Base-by-base conservation (phyloP, 2,888 invertebrate species). In the Tetragonisca angustula region DNA sequence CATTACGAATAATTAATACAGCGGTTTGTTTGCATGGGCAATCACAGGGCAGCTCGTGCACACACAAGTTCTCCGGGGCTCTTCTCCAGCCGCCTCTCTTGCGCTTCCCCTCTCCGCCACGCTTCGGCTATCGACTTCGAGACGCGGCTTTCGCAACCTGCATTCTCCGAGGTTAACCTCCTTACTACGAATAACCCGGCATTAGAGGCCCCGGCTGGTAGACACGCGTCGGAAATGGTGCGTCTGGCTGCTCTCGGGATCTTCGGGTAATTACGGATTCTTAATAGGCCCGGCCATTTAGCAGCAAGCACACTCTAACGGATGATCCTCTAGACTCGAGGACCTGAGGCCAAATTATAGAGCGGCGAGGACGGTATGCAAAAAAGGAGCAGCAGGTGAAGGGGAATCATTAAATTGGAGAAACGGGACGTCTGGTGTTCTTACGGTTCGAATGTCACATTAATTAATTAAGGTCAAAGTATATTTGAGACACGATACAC, bases 1-100 rank as follows among this genome's bases (percentile, higher is more conserved):
- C 89, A 92, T 92, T 83, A 89, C 90, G 92, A 92, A 93, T 93
- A 92, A 93, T 93, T 92, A 92, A 93, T 92, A 91, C 88, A 83
- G 89, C 84, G 90, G 88, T 92, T 90, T 91, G 92, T 92, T 92
- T 92, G 92, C 91, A 88, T 89, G 86, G 82, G 87, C 88, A 90
- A 89, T 88, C 87, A 86, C 87, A 83, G 85, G 77, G 78, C 76
- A 72, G 79, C 72, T 64, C 50, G 79, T 59, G 86, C 79, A 81
- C 75, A 81, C 75, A 77, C 81, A 75, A 76, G 73, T 79, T 79
- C 77, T 67, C 78, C 36, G n/a, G 65, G 54, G 62, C 84, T 76
- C 81, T 81, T 76, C 78, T 78, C 64, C 54, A 65, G 69, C 77
- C 70, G 71, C 61, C 74, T 78, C 32, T 32, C 79, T 43, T 71